Base-by-base conservation (phyloP, 1,140 invertebrate species). In the Pollicipes pollicipes region DNA sequence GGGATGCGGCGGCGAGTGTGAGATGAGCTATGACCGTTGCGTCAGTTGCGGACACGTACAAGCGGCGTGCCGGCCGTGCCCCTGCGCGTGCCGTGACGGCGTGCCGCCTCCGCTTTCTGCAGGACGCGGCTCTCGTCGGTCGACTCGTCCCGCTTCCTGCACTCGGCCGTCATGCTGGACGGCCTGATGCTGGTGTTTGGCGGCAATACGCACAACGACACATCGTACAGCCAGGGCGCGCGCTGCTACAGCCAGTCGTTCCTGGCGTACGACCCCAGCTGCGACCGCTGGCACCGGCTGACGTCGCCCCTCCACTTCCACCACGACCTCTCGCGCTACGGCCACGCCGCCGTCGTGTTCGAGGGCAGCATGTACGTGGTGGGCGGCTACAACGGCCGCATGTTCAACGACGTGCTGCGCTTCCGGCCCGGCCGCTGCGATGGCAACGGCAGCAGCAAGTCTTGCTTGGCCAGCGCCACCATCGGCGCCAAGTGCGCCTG, bases 131-230 rank as follows among this genome's bases (percentile, higher is more conserved):
- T 67, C 17, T n/a, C 37, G 10, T 26, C 29, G 10, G 0, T 71
- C 21, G 67, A 63, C 29, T 30, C 6, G 1, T 16, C 90, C 0
- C 83, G 93, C 71, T 96, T 95, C 79, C 83, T 97, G 63, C 95
- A 98, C 77, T 87, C 90, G 0, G 88, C 90, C 0, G 86, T 89
- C 26, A 84, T 87, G 27, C 85, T 87, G 68, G 68, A 73, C 30
- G 91, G 91, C 6, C 78, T 95, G 69, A 93, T 97, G 90, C 80
- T 97, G 31, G 88, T 97, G 0, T 96, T 94, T 78, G 95, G 94
- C 17, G 95, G 95, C 16, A 97, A 97, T 78, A 93, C 91, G 24
- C 93, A 97, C 80, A 98, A 97, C 80, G 93, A 97, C 77, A 92
- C 93, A 0, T 83, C 88, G 0, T 85, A 88, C 71, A 90, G 88